phyloP scores from a whole-genome alignment of 1,140 invertebrate genomes.

The Bactericera cockerelli region DNA sequence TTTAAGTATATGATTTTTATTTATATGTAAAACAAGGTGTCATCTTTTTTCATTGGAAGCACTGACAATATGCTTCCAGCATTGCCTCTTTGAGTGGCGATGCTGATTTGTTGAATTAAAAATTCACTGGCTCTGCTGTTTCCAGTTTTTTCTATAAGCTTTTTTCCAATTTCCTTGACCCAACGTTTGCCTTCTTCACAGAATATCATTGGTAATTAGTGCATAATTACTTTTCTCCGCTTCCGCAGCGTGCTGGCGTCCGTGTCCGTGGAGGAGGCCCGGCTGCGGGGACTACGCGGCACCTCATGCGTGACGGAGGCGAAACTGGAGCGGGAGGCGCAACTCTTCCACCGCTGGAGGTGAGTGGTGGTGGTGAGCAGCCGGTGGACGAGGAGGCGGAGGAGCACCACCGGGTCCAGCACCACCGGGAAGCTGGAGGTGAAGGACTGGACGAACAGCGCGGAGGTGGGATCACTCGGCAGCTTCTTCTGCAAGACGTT shows the following conservation, averaged over 20 bases:
- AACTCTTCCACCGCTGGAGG: slow-evolving; percentile 32
- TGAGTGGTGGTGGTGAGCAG: slow-evolving; percentile 34
- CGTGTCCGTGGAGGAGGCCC: slow-evolving; percentile 31
- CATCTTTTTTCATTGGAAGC: no score
- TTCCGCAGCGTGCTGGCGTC: slow-evolving; percentile 29
- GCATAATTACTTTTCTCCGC: slow-evolving; percentile 28
- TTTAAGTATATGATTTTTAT: no score
- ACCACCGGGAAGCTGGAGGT: slow-evolving; percentile 35
- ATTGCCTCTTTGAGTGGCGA: no score
- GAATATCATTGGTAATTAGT: no score
- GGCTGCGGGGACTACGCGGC: slow-evolving; percentile 26
- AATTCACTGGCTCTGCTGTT: no score
- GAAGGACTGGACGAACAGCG: slow-evolving; percentile 29
- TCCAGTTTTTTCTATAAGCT: no score
- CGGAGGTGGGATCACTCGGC: slow-evolving; percentile 20
- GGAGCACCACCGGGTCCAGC: slow-evolving; percentile 40
- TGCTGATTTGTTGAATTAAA: no score
- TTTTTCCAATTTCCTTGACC: no score
- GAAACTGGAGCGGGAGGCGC: slow-evolving; percentile 30
- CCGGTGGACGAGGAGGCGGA: slow-evolving; percentile 41
- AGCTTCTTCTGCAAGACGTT: slow-evolving; percentile 14
- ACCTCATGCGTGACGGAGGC: slow-evolving; percentile 27
- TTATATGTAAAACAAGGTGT: no score
- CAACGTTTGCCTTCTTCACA: no score
- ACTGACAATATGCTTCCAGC: no score